Base-by-base conservation (phyloP, 2,113 vertebrate genomes). In the Burhinus oedicnemus region DNA sequence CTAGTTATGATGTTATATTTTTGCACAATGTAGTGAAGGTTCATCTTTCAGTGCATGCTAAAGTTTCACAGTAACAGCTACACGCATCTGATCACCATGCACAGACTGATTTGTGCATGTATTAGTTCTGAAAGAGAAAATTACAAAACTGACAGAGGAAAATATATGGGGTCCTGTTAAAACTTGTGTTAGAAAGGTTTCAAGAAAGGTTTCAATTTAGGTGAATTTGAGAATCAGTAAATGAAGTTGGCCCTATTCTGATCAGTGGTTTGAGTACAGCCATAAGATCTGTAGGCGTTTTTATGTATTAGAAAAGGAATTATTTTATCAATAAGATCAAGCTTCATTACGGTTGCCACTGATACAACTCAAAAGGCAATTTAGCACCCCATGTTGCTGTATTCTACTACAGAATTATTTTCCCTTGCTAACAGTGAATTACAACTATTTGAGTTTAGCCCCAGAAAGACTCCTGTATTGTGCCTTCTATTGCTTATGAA, bases 121-220 rank as follows among this genome's bases (percentile, higher is more conserved):
- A 96, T 97, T 95, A 97, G 93, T 93, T 97, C 54, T 57, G 69
- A 85, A 87, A 87, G 52, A 92, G 80, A 96, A 89, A 23, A 32
- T 25, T 78, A 85, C 7, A 61, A 85, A 94, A 84, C 16, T 69
- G 57, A 69, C 18, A 64, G 64, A 80, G 14, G 15, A 75, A 87
- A 90, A 86, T 74, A 42, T 30, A 32, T 27, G 26, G 29, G 34
- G 36, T 79, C 86, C 87, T 97, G 90, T 97, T 90, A 82, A 93
- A 94, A 58, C 74, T 81, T 20, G 2, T 93, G 82, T 97, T 97
- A 97, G n/a, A n/a, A n/a, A n/a, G n/a, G n/a, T n/a, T n/a, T n/a
- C n/a, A n/a, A 5, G 94, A 98, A 98, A 97, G 92, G 95, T 97
- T 98, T 96, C 64, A 69, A 45, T 69, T 75, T 49, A 90, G 75